A percentile compares a stretch with the other conserved stretches of the same genome.
phyloP scores from a whole-genome alignment of 1,140 invertebrate species.

The Wasmannia auropunctata region DNA sequence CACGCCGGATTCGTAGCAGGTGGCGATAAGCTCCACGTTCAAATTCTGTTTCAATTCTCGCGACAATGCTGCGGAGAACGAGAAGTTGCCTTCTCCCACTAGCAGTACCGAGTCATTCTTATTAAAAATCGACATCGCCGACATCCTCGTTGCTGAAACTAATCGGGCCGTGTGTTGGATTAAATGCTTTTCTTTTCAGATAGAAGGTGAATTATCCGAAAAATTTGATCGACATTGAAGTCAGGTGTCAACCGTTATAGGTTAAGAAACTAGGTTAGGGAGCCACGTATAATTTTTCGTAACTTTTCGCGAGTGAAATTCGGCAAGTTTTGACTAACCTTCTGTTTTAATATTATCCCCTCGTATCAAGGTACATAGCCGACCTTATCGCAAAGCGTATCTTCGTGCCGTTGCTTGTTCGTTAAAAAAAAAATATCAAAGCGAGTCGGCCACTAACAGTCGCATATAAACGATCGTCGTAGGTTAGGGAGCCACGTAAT shows the following conservation, averaged over 20 bases:
- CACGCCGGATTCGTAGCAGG: constrained; percentile 78
- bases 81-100: constrained; percentile 88
- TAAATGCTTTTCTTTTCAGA: constrained; percentile 52
- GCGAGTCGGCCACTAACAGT: neutral
- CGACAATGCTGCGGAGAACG: constrained; percentile 84
- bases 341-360: constrained; percentile 1
- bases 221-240: too few species aligned
- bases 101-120: constrained; percentile 80
- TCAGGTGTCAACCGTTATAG: neutral
- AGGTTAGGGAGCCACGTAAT: neutral
- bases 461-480: neutral
- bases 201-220: too few species aligned
- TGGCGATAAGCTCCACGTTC: constrained; percentile 74
- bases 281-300: neutral
- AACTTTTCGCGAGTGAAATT: constrained; percentile 18
- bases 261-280: constrained; percentile 9
- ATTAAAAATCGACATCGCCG: constrained; percentile 72
- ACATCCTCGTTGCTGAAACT: constrained; percentile 70
- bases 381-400: neutral
- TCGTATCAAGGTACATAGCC: neutral
- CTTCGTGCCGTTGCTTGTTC: neutral
- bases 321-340: constrained; percentile 36
- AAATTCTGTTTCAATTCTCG: constrained; percentile 77
- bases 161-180: neutral
- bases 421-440: too few species aligned